A percentile compares a stretch with the other conserved stretches of the same genome.
phyloP scores from a whole-genome alignment of 2,888 invertebrate genomes.

The Lepetodrilus schrolli region DNA sequence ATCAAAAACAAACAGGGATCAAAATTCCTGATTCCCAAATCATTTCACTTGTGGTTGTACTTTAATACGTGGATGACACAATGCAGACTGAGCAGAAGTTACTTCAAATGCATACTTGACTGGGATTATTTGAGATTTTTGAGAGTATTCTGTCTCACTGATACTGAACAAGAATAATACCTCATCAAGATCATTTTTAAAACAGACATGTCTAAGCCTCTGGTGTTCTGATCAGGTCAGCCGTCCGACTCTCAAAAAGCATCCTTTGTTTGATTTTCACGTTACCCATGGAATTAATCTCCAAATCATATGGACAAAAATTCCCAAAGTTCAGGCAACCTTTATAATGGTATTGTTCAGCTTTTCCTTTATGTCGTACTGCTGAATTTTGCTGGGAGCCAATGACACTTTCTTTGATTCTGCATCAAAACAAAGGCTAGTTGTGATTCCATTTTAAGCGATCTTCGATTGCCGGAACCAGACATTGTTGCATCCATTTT shows the following conservation, averaged over 20 bases:
- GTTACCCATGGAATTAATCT: neutral
- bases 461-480: slow-evolving; percentile 1
- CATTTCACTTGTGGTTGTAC: neutral
- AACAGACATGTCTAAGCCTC: slow-evolving; percentile 4
- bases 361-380: slow-evolving; percentile 1
- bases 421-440: neutral
- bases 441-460: slow-evolving; percentile 12
- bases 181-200: slow-evolving; percentile 11
- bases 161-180: slow-evolving; percentile 11
- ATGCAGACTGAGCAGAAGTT: neutral
- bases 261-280: slow-evolving; percentile 21
- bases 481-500: slow-evolving; percentile 16
- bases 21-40: neutral
- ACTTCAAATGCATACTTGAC: slow-evolving; percentile 12
- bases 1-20: slow-evolving; percentile 20
- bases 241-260: neutral
- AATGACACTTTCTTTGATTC: slow-evolving; percentile 12
- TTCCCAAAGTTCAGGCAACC: neutral
- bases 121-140: neutral
- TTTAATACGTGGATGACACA: neutral
- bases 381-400: neutral
- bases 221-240: neutral
- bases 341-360: too few species aligned
- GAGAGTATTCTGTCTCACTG: neutral
- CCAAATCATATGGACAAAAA: slow-evolving; percentile 8